Percentiles rank a stretch among this genome's conserved stretches.
Evolutionary conservation across 2,113 vertebrate genomes (phyloP).

Genomic region (Phylloscopus whistleri): DNA sequence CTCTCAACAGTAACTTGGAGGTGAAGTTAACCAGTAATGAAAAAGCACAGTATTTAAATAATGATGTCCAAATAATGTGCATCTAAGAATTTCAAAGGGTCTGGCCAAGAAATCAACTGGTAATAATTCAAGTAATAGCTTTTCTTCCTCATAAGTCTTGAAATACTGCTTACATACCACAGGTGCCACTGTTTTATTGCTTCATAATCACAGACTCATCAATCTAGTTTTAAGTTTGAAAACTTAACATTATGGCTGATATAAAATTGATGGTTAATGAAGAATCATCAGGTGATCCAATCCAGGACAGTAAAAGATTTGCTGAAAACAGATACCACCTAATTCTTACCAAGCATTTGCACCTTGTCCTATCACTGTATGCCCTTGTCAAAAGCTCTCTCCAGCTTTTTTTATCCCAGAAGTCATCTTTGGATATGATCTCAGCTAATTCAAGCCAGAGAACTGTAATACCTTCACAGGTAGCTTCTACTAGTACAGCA

Average conservation of each 20-base stretch:
- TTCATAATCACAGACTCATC: fast-evolving
- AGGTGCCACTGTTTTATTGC: background rate
- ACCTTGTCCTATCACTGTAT: background rate
- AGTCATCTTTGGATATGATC: background rate
- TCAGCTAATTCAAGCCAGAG: background rate
- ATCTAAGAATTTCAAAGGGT: background rate
- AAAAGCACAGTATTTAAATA: background rate
- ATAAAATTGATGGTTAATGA: background rate
- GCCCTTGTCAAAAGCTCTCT: background rate
- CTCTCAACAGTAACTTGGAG: background rate
- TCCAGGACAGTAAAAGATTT: background rate
- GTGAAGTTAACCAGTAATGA: background rate
- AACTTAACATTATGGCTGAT: background rate
- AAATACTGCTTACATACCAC: background rate
- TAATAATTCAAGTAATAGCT: background rate
- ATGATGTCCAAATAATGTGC: background rate
- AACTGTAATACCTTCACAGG: background rate
- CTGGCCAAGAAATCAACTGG: background rate
- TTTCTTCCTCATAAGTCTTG: background rate
- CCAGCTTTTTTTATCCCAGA: background rate
- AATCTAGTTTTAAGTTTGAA: background rate
- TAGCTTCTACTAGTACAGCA: background rate
- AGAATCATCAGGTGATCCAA: background rate
- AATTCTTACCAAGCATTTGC: background rate
- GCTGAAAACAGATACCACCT: background rate